phyloP scores from a whole-genome alignment of 2,797 vertebrate genomes.

The Botia almorhae region DNA sequence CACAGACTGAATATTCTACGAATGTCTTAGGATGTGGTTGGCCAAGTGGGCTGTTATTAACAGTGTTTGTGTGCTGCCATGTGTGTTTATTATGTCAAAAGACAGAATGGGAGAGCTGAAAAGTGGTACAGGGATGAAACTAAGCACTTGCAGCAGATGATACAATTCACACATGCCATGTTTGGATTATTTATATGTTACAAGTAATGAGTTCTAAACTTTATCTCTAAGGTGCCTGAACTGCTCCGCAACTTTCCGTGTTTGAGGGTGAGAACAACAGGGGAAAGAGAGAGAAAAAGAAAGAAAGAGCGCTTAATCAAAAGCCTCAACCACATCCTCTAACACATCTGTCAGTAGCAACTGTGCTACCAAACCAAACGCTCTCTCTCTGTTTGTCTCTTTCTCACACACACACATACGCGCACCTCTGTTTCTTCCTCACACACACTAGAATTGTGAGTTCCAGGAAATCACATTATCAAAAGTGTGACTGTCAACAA shows the following conservation, averaged over 20 bases:
- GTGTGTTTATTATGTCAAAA: conserved; percentile 16
- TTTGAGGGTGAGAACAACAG: conserved; percentile 35
- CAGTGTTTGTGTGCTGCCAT: conserved; percentile 6
- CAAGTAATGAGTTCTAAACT: conserved; percentile 19
- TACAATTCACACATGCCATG: conserved; percentile 14
- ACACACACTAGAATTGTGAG: conserved; percentile 59
- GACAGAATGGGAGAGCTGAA: neutral
- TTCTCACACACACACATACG: conserved; percentile 35
- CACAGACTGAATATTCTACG: conserved; percentile 48
- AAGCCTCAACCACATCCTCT: conserved; percentile 64
- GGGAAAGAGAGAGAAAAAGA: conserved; percentile 10
- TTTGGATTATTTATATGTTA: conserved; percentile 46
- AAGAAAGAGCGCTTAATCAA: conserved; percentile 53
- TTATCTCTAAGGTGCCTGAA: conserved; percentile 32
- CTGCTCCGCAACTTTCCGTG: conserved; percentile 29
- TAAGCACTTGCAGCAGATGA: neutral
- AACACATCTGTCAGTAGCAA: conserved; percentile 59
- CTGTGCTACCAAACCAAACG: conserved; percentile 47
- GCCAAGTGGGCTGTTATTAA: conserved; percentile 56
- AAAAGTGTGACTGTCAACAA: conserved; percentile 73
- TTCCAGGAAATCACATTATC: conserved; percentile 79
- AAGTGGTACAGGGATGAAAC: neutral
- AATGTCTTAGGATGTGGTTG: conserved; percentile 62
- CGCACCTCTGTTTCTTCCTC: conserved; percentile 52
- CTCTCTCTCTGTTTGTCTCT: conserved; percentile 25